A percentile compares a stretch with the other conserved stretches of the same genome.
These are phyloP conservation scores for Aptenodytes forsteri DNA, from an alignment of 2,113 vertebrate genomes.

Conservation along the genomic window DNA sequence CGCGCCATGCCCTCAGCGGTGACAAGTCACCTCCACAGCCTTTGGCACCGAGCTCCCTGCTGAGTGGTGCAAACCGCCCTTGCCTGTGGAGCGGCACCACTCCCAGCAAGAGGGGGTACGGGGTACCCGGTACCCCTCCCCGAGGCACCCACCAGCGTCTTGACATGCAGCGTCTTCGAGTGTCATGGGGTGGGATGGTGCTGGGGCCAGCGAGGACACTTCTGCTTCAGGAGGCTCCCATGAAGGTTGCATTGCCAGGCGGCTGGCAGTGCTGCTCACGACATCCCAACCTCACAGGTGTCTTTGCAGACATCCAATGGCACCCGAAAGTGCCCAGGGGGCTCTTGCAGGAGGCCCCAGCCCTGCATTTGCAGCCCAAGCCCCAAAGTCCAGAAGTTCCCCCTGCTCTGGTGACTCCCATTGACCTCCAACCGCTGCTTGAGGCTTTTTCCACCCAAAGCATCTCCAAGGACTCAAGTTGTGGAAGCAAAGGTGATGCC, in stretches of 20 bases:
- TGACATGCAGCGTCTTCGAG: accelerated
- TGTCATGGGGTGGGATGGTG: background rate
- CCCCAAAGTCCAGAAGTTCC: background rate
- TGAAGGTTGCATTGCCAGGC: background rate
- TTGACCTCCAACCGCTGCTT: background rate
- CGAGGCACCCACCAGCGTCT: accelerated
- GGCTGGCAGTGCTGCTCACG: background rate
- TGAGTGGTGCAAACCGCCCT: accelerated
- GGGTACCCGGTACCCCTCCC: background rate
- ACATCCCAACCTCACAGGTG: background rate
- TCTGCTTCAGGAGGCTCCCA: background rate
- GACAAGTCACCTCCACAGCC: background rate
- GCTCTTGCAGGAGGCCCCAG: background rate
- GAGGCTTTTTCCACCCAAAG: background rate
- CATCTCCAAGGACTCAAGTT: background rate
- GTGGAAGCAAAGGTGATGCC: background rate
- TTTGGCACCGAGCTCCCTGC: background rate
- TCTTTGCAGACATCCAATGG: background rate
- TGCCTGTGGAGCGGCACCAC: background rate
- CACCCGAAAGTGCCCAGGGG: background rate
- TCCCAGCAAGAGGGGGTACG: background rate
- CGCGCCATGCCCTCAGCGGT: accelerated
- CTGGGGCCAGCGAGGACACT: background rate
- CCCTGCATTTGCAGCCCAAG: accelerated
- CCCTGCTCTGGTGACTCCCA: background rate